These are phyloP conservation scores for Furnarius figulus DNA, from an alignment of 2,113 vertebrate genomes.

Conservation along the genomic window DNA sequence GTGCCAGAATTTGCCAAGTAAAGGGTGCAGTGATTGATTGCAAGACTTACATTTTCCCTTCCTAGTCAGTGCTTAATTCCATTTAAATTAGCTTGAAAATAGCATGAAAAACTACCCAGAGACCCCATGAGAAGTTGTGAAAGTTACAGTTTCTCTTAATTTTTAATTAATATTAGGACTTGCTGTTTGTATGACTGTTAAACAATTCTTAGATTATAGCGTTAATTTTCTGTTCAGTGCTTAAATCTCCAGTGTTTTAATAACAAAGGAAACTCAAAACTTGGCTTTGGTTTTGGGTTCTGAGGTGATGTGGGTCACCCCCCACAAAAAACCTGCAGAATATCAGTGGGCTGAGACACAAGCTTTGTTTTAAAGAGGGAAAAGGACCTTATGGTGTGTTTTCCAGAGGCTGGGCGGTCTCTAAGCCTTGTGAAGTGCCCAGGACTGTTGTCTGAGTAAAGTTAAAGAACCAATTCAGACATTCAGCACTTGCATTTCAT, in stretches of 20 bases:
- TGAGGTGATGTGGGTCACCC: not conserved
- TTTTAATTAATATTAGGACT: not conserved
- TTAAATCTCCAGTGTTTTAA: not conserved
- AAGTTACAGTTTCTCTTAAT: not conserved
- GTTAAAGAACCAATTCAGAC: not conserved
- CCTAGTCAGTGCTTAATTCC: not conserved
- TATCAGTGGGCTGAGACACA: not conserved
- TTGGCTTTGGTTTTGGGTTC: not conserved
- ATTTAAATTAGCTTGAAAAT: not conserved
- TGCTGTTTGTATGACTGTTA: not conserved
- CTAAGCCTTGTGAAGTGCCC: not conserved
- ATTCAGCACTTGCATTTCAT: not conserved
- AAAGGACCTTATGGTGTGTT: not conserved
- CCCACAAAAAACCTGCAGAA: not conserved
- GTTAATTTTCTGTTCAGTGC: not conserved
- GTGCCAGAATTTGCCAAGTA: not conserved
- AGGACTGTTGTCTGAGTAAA: not conserved
- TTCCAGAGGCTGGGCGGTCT: not conserved
- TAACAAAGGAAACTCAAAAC: not conserved
- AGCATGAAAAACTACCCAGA: not conserved
- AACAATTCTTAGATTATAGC: not conserved
- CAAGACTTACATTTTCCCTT: not conserved
- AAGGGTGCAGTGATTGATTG: not conserved
- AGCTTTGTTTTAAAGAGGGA: not conserved
- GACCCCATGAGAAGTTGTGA: not conserved